These are phyloP conservation scores for Phenganax marumi DNA, from an alignment of 92 coral and sea anemone species.

Conservation along the genomic window DNA sequence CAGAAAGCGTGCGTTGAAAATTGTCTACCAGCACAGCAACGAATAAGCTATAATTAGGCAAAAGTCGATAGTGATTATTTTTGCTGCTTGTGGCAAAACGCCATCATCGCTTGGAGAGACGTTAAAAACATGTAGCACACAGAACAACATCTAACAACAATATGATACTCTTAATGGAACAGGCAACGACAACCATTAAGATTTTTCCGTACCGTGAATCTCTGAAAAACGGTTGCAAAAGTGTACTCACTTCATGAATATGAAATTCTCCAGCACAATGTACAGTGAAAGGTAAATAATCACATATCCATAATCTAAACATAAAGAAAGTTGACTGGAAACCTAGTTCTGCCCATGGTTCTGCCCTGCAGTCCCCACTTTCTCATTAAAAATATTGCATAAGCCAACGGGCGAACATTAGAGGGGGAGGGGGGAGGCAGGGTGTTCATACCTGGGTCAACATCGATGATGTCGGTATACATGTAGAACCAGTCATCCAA, in stretches of 20 bases:
- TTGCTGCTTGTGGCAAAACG: no score
- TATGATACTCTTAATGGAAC: no score
- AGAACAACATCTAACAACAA: no score
- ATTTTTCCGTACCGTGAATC: neutral
- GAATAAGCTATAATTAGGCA: slow-evolving; percentile 62
- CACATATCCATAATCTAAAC: slow-evolving; percentile 79
- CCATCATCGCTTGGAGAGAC: no score
- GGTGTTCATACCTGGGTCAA: slow-evolving; percentile 64
- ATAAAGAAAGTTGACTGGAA: neutral
- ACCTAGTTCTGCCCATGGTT: no score
- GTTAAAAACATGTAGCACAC: no score
- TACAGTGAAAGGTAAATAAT: slow-evolving; percentile 82
- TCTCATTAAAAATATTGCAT: neutral
- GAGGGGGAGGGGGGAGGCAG: neutral
- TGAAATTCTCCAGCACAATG: slow-evolving; percentile 92
- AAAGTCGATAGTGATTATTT: no score
- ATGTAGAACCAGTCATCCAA: slow-evolving; percentile 96
- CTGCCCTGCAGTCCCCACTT: no score
- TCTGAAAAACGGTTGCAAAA: neutral
- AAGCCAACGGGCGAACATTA: neutral
- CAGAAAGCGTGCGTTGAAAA: slow-evolving; percentile 89
- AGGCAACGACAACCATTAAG: no score
- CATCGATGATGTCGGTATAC: slow-evolving; percentile 90
- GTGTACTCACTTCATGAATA: slow-evolving; percentile 93
- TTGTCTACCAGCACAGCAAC: slow-evolving; percentile 98